Evolutionary conservation across 1,140 invertebrate genomes (phyloP), one percentile per base, ranked within the genome.

Genomic region (Anastrepha ludens): DNA sequence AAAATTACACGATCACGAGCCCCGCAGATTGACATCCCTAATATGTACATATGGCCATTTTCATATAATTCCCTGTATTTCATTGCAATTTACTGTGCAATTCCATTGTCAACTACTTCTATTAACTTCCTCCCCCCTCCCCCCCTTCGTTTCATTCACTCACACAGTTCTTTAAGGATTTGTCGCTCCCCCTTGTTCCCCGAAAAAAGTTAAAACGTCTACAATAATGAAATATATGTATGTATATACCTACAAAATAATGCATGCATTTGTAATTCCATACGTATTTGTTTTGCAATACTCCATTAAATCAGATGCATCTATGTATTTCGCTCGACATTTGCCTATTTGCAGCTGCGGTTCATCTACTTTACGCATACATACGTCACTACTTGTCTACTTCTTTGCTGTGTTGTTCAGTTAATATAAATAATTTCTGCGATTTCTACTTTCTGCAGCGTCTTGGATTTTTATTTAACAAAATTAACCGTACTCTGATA

Each of bases 231-330:
- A 81, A 20, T 55, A 55, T 81, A 91, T 91, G 90, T 91, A 20
- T 55, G 20, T 81, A 91, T 91, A 90, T 91, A 91, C 90, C 91
- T 92, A 92, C 91, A 91, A 91, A 92, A 89, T 90, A 78, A 81
- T 88, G 89, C 90, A 90, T 90, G 90, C 89, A 85, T 64, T 88
- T 55, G 50, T 55, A 55, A 55, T 55, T 6, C 11, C 6, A 55
- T 55, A 2, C 11, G 11, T 55, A 11, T 11, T 55, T 2, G 50
- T 55, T 55, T 55, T 55, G 50, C 50, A 55, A 6, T 55, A 55
- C 50, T 55, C 7, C 41, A 47, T 15, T 47, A 44, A 74, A 74
- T 74, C 65, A 74, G 5, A 15, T 44, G 67, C 67, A 74, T 17
- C 41, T 74, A 74, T 20, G 39, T 39, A 39, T 41, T 3, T 65